Conservation (phyloP, 2,888 invertebrate genomes). For the Dorcus hopei region DNA sequence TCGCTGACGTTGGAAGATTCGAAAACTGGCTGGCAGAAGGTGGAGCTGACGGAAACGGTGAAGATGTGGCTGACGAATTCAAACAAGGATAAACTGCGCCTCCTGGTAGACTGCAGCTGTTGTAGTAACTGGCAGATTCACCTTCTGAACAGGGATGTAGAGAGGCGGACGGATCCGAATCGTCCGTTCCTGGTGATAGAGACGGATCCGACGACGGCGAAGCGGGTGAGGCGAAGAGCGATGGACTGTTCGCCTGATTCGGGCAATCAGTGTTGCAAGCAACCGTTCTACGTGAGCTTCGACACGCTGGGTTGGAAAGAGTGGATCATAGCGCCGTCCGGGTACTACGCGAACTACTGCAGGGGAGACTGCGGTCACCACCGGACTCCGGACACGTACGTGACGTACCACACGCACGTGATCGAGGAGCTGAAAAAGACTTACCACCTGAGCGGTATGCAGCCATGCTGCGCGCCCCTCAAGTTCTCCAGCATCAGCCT, state of each 20-base stretch:
- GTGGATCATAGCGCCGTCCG: conserved; percentile 82
- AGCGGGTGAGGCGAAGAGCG: conserved; percentile 74
- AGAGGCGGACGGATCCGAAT: conserved; percentile 55
- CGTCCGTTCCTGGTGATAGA: conserved; percentile 82
- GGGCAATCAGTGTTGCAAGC: conserved; percentile 79
- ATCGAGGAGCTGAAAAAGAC: conserved; percentile 84
- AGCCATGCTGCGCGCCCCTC: conserved; percentile 88
- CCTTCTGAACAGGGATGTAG: conserved; percentile 49
- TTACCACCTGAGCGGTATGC: conserved; percentile 71
- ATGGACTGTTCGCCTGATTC: conserved; percentile 75
- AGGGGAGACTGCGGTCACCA: conserved; percentile 82
- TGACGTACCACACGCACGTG: conserved; percentile 86
- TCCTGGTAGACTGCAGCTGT: conserved; percentile 82
- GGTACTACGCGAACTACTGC: conserved; percentile 93
- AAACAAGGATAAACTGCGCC: conserved; percentile 61
- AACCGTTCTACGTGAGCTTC: conserved; percentile 89
- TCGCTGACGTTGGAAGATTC: conserved; percentile 51
- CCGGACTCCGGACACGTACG: conserved; percentile 77
- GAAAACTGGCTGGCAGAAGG: conserved; percentile 79
- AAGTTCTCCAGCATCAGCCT: conserved; percentile 90
- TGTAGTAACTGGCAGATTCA: conserved; percentile 77
- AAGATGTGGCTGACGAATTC: conserved; percentile 64
- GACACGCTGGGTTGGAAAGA: conserved; percentile 91
- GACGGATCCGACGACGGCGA: conserved; percentile 67
- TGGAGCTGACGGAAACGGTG: conserved; percentile 78